Base-by-base conservation (phyloP, 2,797 vertebrate genomes). In the Premnoplex brunnescens region DNA sequence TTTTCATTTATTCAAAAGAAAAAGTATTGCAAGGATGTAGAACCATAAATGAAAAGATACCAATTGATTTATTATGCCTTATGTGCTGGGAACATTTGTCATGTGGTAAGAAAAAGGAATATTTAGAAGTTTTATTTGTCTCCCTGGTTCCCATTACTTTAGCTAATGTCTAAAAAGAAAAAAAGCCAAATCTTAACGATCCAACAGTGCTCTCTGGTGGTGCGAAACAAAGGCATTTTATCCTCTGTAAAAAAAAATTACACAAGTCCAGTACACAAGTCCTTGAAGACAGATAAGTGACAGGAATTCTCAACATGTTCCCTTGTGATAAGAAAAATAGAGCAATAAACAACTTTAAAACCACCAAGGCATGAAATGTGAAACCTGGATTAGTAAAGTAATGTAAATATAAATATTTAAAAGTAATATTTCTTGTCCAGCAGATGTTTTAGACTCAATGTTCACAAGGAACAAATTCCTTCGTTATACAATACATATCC, bases 141-240 rank as follows among this genome's bases (percentile, higher is more conserved):
- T 93, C 27, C 22, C 30, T 89, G 34, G 14, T 95, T 97, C 52
- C 91, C 54, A 66, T 95, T 93, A 84, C 27, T 96, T 84, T 74
- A 94, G 59, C 22, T 86, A 62, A 81, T 55, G 48, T 68, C 83
- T 88, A 78, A 36, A 88, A 89, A 73, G 32, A 75, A 94, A 91
- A 91, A 91, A 62, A 69, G 6, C 2, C 77, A 73, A 73, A 58
- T 73, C 86, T 91, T 66, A 89, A 88, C 0, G 71, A 95, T 97
- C 66, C 97, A 97, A 97, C 97, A 98, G 93, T 97, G 97, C 97
- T 97, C 97, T 97, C 98, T 98, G 96, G 97, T 97, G 97, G 97
- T 0, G 0, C 58, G 43, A 94, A 85, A 95, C 88, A 95, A 89
- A 96, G 91, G 19, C 36, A 62, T 84, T 77, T 58, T 86, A 73